Conservation (phyloP, 2,797 vertebrate species). For the Girardinus metallicus region DNA sequence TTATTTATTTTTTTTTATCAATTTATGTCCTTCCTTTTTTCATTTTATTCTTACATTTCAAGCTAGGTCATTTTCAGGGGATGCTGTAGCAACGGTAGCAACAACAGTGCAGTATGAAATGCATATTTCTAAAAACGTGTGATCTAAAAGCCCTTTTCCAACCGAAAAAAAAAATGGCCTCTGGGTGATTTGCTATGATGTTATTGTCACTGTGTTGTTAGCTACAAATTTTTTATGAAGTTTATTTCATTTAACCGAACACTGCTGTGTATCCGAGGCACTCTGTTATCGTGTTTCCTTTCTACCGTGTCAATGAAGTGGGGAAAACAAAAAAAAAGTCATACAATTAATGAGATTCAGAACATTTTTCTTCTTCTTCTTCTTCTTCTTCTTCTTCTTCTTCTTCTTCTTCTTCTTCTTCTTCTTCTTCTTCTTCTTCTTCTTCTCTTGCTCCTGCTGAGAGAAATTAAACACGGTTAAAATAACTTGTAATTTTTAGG, state of each 20-base stretch:
- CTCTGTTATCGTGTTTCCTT: not conserved
- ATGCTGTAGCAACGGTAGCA: not conserved
- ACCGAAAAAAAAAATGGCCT: not conserved
- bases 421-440: not conserved
- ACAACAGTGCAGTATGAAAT: not conserved
- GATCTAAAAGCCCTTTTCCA: not conserved
- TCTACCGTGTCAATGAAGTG: not conserved
- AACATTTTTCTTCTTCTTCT: not conserved
- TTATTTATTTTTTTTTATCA: not conserved
- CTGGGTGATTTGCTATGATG: not conserved
- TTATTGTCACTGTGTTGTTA: not conserved
- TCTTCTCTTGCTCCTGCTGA: not conserved
- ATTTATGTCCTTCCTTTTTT: not conserved
- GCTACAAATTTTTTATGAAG: not conserved
- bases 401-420: not conserved
- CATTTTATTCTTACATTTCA: not conserved
- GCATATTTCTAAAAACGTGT: not conserved
- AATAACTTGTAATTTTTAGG: not conserved
- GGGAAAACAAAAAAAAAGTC: not conserved
- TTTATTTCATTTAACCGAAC: not conserved
- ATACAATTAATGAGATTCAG: not conserved
- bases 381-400: no score
- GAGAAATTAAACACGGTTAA: not conserved
- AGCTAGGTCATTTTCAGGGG: not conserved
- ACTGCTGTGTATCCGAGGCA: not conserved